These are phyloP conservation scores for Metopolophium dirhodum DNA, from an alignment of 1,140 invertebrate species.

Conservation along the genomic window DNA sequence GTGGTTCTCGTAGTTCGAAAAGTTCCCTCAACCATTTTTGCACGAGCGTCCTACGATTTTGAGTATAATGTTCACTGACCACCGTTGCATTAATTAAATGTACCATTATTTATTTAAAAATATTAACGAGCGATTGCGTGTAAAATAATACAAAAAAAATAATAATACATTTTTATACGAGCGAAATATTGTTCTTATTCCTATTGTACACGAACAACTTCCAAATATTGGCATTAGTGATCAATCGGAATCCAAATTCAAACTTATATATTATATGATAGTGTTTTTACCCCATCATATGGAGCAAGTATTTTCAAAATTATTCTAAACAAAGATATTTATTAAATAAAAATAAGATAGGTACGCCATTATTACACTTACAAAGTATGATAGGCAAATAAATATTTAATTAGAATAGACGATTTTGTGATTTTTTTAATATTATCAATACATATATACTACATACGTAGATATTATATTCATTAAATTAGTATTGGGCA, in stretches of 20 bases:
- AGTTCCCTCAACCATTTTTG: neutral
- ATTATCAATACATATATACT: neutral
- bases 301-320: neutral
- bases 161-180: no score
- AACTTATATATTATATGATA: neutral
- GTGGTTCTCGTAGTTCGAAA: neutral
- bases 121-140: neutral
- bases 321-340: neutral
- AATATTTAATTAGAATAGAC: neutral
- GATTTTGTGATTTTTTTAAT: neutral
- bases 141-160: neutral
- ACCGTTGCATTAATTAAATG: neutral
- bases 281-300: neutral
- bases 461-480: neutral
- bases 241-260: neutral
- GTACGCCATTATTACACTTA: neutral
- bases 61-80: neutral
- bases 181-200: no score
- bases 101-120: neutral
- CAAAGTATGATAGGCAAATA: neutral
- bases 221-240: neutral
- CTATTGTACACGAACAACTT: no score
- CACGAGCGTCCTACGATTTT: neutral
- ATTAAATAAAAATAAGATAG: neutral
- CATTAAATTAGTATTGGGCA: conserved; percentile 25